Evolutionary conservation across 2,888 invertebrate genomes (phyloP).

Genomic region (Liopterus haemorrhoidalis): DNA sequence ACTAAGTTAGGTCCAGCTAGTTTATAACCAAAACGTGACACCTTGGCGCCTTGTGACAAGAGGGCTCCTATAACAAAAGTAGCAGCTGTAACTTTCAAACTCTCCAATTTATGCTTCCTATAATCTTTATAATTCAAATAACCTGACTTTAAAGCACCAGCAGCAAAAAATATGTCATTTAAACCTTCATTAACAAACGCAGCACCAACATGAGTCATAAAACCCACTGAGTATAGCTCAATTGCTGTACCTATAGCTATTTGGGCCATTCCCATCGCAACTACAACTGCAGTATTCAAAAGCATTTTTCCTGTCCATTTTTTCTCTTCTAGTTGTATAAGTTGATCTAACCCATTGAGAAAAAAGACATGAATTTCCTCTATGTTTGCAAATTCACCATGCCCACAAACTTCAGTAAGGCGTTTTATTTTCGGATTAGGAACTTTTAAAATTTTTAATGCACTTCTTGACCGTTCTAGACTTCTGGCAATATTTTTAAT

Average conservation of each 20-base stretch:
- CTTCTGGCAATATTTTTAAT: slow-evolving; percentile 17
- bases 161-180: slow-evolving; percentile 32
- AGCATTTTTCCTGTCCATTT: slow-evolving; percentile 30
- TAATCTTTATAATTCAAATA: slow-evolving; percentile 31
- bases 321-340: slow-evolving; percentile 29
- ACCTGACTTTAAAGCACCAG: slow-evolving; percentile 21
- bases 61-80: slow-evolving; percentile 18
- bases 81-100: slow-evolving; percentile 20
- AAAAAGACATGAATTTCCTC: slow-evolving; percentile 28
- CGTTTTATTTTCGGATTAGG: slow-evolving; percentile 19
- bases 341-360: slow-evolving; percentile 30
- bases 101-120: slow-evolving; percentile 22
- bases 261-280: slow-evolving; percentile 29
- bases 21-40: slow-evolving; percentile 23
- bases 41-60: slow-evolving; percentile 15
- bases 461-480: too few relatives aligned
- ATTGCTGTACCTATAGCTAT: slow-evolving; percentile 29
- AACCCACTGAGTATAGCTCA: slow-evolving; percentile 23
- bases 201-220: slow-evolving; percentile 26
- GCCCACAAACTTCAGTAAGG: slow-evolving; percentile 20
- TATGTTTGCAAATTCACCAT: slow-evolving; percentile 13
- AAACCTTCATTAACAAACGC: slow-evolving; percentile 32
- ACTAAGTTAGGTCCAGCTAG: slow-evolving; percentile 9
- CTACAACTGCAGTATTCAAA: slow-evolving; percentile 21
- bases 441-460: slow-evolving; percentile 19